Evolutionary conservation across 2,797 vertebrate genomes (phyloP).

Genomic region (Euphonia xanthogaster): DNA sequence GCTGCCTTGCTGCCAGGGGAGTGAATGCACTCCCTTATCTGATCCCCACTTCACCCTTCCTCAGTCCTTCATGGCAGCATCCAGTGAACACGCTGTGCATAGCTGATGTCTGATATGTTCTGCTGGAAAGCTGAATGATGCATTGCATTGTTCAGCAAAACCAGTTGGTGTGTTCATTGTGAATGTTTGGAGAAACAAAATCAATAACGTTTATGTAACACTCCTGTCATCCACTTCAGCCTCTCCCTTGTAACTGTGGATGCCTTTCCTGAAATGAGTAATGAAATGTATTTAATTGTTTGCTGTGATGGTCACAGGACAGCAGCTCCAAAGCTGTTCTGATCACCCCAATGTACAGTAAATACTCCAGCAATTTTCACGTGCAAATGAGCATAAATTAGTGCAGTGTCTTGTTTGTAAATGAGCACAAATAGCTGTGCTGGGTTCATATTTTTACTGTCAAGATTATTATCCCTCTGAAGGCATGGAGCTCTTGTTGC

Average conservation of each 20-base stretch:
- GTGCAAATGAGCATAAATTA: not conserved
- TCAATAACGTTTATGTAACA: not conserved
- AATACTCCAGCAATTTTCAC: not conserved
- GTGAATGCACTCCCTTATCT: not conserved
- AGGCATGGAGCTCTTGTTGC: not conserved
- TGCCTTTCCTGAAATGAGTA: not conserved
- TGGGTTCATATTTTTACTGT: not conserved
- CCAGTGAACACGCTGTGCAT: not conserved
- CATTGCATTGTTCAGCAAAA: not conserved
- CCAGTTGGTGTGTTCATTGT: not conserved
- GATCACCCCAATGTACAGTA: not conserved
- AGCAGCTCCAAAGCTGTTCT: not conserved
- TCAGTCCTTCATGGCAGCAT: not conserved
- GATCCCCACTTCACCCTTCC: not conserved
- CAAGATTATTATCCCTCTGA: not conserved
- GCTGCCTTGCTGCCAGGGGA: fast-evolving
- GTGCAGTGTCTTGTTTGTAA: not conserved
- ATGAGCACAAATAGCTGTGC: not conserved
- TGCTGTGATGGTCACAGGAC: not conserved
- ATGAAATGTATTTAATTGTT: not conserved
- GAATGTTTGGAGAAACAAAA: not conserved
- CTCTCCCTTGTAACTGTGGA: not conserved
- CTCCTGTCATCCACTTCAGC: not conserved
- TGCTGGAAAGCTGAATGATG: not conserved
- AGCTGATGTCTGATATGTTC: not conserved